Evolutionary conservation across 30 jellyfish, hydroid and myxozoan genomes (phyloP), one percentile per base, ranked within the genome.

Genomic region (Chrysaora quinquecirrha): DNA sequence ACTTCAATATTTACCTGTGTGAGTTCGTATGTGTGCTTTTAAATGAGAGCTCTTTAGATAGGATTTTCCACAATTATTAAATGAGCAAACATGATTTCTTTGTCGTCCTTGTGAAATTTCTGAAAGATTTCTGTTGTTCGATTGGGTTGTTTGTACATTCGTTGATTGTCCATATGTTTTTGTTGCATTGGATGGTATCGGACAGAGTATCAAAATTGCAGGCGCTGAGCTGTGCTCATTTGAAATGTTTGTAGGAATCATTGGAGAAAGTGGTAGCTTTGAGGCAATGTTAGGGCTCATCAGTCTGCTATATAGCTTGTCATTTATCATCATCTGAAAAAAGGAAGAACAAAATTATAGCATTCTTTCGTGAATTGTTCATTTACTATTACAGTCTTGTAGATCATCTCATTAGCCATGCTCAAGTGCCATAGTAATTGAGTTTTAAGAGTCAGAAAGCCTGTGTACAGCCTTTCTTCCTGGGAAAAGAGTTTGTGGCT

Each of bases 1-100:
- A n/a, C n/a, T n/a, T 38, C 56, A 60, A 35, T 21, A 72, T 87
- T 18, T 52, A 90, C 98, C 98, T 34, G 98, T 90, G 79, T 90
- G 98, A 22, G 98, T 74, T 46, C 98, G 75, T 20, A 90, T 71
- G 78, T 90, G 98, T 14, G 98, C 93, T 79, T 90, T 90, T 21
- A 90, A 74, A 65, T 90, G 98, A 6, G 98, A 90, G 72, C 93
- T 90, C 79, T 90, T 90, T 30, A 90, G 90, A 34, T 90, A 90
- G 35, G 96, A 75, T 64, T 90, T 90, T 29, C 85, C 86, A 77
- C 98, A 90, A 29, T 81, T 56, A 4, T 52, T 68, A 58, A 28
- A 90, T 12, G 98, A 84, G 72, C 98, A 90, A 2, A 78, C 67
- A 48, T 90, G 98, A 73, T 69, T 84, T 25, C 98, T 64, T 46